A percentile compares a stretch with the other conserved stretches of the same genome.
Evolutionary conservation across 2,888 invertebrate species (phyloP).

Genomic region (Synergus gifuensis): DNA sequence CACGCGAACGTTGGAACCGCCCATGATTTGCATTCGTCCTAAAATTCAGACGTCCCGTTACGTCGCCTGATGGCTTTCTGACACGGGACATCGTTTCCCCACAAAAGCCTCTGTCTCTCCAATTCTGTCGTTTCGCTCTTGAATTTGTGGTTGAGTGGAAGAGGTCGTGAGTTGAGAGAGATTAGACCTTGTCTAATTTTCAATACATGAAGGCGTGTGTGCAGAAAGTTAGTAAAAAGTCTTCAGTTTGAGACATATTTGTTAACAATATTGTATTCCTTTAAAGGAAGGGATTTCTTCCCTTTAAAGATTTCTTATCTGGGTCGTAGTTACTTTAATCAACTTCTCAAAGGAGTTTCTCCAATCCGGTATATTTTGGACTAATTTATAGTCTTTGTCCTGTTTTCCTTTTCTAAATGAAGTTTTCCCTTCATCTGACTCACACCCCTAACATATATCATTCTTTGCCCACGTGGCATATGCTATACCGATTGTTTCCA

Average conservation of each 20-base stretch:
- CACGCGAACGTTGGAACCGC: conserved; percentile 66
- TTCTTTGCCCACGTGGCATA: conserved; percentile 1
- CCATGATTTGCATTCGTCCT: conserved; percentile 64
- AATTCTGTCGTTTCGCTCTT: conserved; percentile 10
- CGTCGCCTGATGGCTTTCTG: conserved; percentile 70
- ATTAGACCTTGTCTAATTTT: conserved; percentile 30
- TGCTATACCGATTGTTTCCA: conserved; percentile 16
- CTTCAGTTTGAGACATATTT: neutral
- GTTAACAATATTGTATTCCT: neutral
- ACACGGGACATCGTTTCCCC: conserved; percentile 73
- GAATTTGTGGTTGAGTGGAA: conserved; percentile 15
- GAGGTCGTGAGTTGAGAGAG: conserved; percentile 22
- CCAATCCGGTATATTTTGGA: neutral
- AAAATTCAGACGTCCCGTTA: conserved; percentile 45
- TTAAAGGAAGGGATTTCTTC: neutral
- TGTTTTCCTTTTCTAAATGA: conserved; percentile 3
- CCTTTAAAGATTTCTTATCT: too few species aligned
- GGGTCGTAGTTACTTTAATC: neutral
- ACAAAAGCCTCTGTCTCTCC: conserved; percentile 56
- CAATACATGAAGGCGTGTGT: neutral
- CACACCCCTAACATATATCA: conserved; percentile 7
- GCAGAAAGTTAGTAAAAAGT: neutral
- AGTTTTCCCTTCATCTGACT: neutral
- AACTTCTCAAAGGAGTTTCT: neutral
- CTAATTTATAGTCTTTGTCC: neutral